Base-by-base conservation (phyloP, 2,797 vertebrate genomes). In the Margarornis squamiger region DNA sequence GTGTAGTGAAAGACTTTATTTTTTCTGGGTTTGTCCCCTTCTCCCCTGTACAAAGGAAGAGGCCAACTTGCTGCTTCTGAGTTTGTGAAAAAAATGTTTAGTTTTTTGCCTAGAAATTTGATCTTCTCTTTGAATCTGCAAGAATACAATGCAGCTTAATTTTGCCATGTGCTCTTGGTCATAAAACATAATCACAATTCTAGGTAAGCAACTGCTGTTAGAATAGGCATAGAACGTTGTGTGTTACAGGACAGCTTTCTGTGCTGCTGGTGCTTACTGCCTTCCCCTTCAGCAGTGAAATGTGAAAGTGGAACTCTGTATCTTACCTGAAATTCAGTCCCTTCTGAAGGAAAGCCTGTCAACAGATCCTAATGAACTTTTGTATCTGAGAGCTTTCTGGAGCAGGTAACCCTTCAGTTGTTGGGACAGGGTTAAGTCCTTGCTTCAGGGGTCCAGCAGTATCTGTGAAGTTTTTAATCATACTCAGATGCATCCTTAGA, bases 191-290 rank as follows among this genome's bases (percentile, higher is more conserved):
- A 49, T 62, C 30, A 4, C 9, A 75, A 10, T 24, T 66, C 24
- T n/a, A 49, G 49, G 70, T 46, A 43, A 58, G 30, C 29, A 66
- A 1, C 16, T 78, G 34, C 54, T 57, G 12, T 45, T 82, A 17
- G 15, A 91, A 7, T 22, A 46, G 59, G 21, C 30, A 7, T 8
- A 45, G 71, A 58, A 32, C 62, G 6, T 16, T 72, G 14, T 32
- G 0, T 1, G 1, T 30, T 21, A 7, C 0, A 55, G 76, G 43
- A 41, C 13, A 59, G 46, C 6, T 29, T 51, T 68, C 54, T 57
- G 58, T 70, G 51, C 43, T 80, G 34, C 51, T 70, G 32, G 15
- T 83, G 34, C 51, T 79, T 83, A 9, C 26, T 41, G 1, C 24
- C 49, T 63, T 71, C 30, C 30, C 78, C 36, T 46, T 71, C 19